A percentile compares a stretch with the other conserved stretches of the same genome.
These are phyloP conservation scores for Lonchura striata DNA, from an alignment of 2,113 vertebrate species.

Conservation along the genomic window DNA sequence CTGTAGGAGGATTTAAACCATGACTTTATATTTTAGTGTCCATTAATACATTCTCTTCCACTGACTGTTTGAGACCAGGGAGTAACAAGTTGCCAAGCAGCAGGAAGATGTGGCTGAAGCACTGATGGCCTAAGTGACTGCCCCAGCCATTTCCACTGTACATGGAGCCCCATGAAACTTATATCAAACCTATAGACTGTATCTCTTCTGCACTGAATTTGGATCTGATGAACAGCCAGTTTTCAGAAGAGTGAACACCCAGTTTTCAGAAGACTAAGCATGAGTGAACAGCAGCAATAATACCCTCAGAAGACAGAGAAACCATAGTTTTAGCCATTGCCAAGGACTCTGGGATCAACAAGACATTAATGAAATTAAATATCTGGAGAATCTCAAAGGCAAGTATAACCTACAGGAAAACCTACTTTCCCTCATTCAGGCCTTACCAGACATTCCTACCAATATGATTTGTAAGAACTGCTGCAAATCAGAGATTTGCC, in stretches of 20 bases:
- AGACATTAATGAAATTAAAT: not conserved
- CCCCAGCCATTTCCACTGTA: not conserved
- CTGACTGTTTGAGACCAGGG: not conserved
- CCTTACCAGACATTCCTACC: not conserved
- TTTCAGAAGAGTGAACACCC: not conserved
- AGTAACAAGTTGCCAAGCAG: not conserved
- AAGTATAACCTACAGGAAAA: not conserved
- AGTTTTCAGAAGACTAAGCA: not conserved
- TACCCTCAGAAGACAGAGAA: not conserved
- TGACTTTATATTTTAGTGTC: not conserved
- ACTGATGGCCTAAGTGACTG: not conserved
- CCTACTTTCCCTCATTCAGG: not conserved
- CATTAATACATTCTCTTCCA: not conserved
- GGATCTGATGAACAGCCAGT: not conserved
- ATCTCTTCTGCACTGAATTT: not conserved
- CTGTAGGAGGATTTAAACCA: not conserved
- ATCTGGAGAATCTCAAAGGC: not conserved
- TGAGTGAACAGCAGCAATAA: not conserved
- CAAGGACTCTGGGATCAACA: accelerated
- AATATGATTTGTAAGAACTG: not conserved
- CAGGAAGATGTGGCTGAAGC: not conserved
- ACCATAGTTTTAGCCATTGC: not conserved
- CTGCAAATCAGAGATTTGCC: not conserved
- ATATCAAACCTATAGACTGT: not conserved
- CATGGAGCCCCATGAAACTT: not conserved